Conservation (phyloP, 2,113 vertebrate genomes). For the Tichodroma muraria region DNA sequence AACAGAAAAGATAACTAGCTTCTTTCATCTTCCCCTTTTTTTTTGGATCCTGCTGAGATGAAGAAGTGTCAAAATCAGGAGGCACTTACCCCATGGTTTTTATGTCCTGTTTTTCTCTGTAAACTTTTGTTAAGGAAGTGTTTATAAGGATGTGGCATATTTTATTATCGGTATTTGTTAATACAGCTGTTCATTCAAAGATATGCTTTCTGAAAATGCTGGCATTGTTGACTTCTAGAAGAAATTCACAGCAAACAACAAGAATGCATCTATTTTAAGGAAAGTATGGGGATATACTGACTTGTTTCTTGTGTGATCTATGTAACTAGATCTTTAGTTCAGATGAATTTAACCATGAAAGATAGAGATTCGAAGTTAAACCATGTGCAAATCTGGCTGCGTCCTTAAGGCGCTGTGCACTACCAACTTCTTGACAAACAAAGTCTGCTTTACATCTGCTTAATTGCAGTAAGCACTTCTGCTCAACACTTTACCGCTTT, state of each 20-base stretch:
- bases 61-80: slow-evolving; percentile 44
- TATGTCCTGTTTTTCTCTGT: slow-evolving; percentile 42
- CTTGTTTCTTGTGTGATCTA: neutral
- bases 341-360: neutral
- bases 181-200: slow-evolving; percentile 41
- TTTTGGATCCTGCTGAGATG: slow-evolving; percentile 45
- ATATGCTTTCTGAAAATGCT: slow-evolving; percentile 56
- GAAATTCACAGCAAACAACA: neutral
- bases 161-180: slow-evolving; percentile 65
- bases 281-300: slow-evolving; percentile 40
- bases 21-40: neutral
- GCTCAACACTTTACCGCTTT: slow-evolving; percentile 21
- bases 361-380: neutral
- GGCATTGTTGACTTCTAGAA: slow-evolving; percentile 43
- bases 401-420: neutral
- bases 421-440: neutral
- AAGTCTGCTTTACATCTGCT: slow-evolving; percentile 9
- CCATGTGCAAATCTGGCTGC: neutral
- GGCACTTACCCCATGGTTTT: slow-evolving; percentile 37
- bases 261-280: neutral
- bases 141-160: slow-evolving; percentile 64
- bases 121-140: slow-evolving; percentile 66
- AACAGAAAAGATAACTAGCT: slow-evolving; percentile 70
- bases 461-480: slow-evolving; percentile 33
- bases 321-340: neutral